Base-by-base conservation (phyloP, 1,140 invertebrate species). In the Diuraphis noxia region DNA sequence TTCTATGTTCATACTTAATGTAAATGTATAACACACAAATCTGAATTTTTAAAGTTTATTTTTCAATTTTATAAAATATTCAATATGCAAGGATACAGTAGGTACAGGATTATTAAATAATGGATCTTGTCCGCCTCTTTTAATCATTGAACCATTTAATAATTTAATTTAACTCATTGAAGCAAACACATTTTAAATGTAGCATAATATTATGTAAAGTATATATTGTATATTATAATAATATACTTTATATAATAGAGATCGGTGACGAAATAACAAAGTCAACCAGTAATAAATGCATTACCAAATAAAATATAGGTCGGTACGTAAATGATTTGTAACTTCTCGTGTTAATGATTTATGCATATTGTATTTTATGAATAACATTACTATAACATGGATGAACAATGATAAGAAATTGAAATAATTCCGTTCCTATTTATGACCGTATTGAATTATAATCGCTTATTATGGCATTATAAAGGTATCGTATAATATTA, bases 281-380 rank as follows among this genome's bases (percentile, higher is more conserved):
- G 56, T 72, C 4, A n/a, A n/a, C 56, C 56, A 72, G 56, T n/a
- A 72, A 72, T 72, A 72, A 72, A 17, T 72, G n/a, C 56, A 72
- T n/a, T n/a, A n/a, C n/a, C 30, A 72, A 72, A 72, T 72, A n/a
- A n/a, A 72, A 72, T 72, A 72, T 72, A 72, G 56, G 56, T 72
- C 56, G 56, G 56, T 72, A 72, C 56, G n/a, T 72, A 72, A 17
- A 72, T 72, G 30, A 72, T 72, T 72, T n/a, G 56, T 72, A 72
- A 72, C 30, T 72, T 72, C n/a, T 72, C 56, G 56, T 72, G 56
- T 72, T 72, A 63, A 72, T 72, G 13, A 72, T 72, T 72, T 72
- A 72, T 72, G 30, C 17, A 72, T 34, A 72, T 72, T 72, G 30
- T 72, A 72, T 34, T n/a, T 72, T n/a, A 72, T 72, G 56, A 72